Evolutionary conservation across 2,797 vertebrate genomes (phyloP).

Genomic region (Oreochromis grahami): DNA sequence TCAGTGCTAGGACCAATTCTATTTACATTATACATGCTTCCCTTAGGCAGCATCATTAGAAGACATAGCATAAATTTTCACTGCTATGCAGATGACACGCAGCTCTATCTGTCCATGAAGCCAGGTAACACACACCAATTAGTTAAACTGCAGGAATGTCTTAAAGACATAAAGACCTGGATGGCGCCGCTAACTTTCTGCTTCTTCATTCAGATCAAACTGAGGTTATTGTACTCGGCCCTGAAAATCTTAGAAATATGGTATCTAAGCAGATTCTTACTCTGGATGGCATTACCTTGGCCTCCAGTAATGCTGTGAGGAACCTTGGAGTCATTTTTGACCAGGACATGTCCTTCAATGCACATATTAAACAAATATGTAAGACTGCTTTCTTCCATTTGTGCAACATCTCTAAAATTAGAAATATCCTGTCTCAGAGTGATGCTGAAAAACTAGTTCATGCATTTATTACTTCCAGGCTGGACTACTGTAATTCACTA

Average conservation of each 20-base stretch:
- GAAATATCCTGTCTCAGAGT: too few relatives aligned
- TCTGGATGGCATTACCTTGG: neutral
- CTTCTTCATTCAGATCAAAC: neutral
- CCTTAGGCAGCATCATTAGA: too few relatives aligned
- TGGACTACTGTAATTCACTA: neutral
- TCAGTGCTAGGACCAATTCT: too few relatives aligned
- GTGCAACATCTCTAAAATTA: neutral
- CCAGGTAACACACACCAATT: neutral
- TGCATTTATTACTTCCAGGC: too few relatives aligned
- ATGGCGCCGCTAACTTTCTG: neutral
- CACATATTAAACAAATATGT: neutral
- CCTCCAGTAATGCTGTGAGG: fast-evolving
- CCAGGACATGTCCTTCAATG: fast-evolving
- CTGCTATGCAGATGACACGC: too few relatives aligned
- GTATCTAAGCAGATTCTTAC: neutral
- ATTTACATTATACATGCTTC: too few relatives aligned
- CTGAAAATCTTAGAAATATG: neutral
- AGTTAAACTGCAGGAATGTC: neutral
- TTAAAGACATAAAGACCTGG: neutral
- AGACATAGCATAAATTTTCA: too few relatives aligned
- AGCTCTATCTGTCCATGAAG: too few relatives aligned
- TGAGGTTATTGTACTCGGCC: neutral
- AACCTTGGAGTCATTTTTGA: neutral
- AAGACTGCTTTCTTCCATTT: fast-evolving
- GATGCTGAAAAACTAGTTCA: too few relatives aligned